Percentiles rank a stretch among this genome's conserved stretches.
phyloP scores from a whole-genome alignment of 2,888 invertebrate genomes.

The Dicranocentrus wangi region DNA sequence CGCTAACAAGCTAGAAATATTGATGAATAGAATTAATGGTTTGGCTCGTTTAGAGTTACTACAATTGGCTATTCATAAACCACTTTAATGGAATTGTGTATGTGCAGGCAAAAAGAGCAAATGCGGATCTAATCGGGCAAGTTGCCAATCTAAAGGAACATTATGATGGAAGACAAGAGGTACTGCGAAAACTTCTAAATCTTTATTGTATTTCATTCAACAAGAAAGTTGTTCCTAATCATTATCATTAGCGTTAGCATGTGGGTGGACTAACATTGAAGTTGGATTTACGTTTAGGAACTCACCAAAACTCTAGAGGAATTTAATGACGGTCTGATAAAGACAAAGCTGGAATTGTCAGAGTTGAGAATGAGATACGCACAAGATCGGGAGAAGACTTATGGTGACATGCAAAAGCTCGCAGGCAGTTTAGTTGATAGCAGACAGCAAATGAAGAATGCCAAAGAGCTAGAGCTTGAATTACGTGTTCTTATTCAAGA shows the following conservation, averaged over 20 bases:
- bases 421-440: conserved; percentile 67
- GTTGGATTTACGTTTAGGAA: conserved; percentile 34
- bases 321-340: conserved; percentile 64
- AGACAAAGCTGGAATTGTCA: conserved; percentile 66
- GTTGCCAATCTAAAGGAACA: conserved; percentile 65
- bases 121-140: conserved; percentile 66
- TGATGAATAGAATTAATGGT: too few relatives aligned
- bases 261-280: not conserved
- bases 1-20: too few relatives aligned
- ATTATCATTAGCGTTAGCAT: too few relatives aligned
- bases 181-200: conserved; percentile 12
- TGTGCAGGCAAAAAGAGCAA: conserved; percentile 69
- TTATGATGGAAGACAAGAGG: conserved; percentile 68
- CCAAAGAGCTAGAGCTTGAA: conserved; percentile 70
- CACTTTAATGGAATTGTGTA: too few relatives aligned
- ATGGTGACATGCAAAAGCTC: conserved; percentile 70
- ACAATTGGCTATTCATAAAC: too few relatives aligned
- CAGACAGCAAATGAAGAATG: conserved; percentile 68
- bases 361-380: conserved; percentile 66
- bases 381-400: conserved; percentile 67
- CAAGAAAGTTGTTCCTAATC: too few relatives aligned
- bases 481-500: conserved; percentile 66
- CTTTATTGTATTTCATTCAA: too few relatives aligned
- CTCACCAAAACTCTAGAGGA: conserved; percentile 62
- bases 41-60: too few relatives aligned